These are phyloP conservation scores for Todus mexicanus DNA, from an alignment of 2,797 vertebrate genomes.

Conservation along the genomic window DNA sequence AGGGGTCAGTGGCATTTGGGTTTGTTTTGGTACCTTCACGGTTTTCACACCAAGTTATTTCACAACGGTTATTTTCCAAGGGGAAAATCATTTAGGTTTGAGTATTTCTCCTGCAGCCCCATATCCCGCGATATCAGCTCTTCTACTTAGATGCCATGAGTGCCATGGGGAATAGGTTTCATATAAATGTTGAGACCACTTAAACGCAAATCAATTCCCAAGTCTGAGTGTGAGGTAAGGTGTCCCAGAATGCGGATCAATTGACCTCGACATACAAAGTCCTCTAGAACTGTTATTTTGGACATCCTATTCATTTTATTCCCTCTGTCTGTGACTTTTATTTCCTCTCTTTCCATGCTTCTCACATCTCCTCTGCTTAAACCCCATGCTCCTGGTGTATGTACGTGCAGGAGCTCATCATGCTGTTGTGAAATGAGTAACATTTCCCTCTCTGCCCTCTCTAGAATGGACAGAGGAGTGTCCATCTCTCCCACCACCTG, in stretches of 20 bases:
- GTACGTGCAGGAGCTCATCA: neutral
- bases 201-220: neutral
- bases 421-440: neutral
- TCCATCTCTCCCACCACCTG: conserved; percentile 82
- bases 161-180: neutral
- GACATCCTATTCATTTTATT: neutral
- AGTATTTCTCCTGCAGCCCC: neutral
- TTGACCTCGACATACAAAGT: neutral
- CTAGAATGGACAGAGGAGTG: conserved; percentile 96
- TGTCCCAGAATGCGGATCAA: neutral
- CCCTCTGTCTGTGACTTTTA: neutral
- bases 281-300: neutral
- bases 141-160: neutral
- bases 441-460: conserved; percentile 53
- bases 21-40: neutral
- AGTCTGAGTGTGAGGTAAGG: neutral
- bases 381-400: neutral
- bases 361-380: neutral
- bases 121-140: neutral
- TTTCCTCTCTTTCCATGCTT: conserved; percentile 2
- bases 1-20: neutral
- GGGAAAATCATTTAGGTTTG: neutral
- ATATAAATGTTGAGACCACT: neutral
- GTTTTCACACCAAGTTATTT: neutral
- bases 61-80: neutral